Evolutionary conservation across 2,113 vertebrate genomes (phyloP).

Genomic region (Chascanopsetta lugubris): DNA sequence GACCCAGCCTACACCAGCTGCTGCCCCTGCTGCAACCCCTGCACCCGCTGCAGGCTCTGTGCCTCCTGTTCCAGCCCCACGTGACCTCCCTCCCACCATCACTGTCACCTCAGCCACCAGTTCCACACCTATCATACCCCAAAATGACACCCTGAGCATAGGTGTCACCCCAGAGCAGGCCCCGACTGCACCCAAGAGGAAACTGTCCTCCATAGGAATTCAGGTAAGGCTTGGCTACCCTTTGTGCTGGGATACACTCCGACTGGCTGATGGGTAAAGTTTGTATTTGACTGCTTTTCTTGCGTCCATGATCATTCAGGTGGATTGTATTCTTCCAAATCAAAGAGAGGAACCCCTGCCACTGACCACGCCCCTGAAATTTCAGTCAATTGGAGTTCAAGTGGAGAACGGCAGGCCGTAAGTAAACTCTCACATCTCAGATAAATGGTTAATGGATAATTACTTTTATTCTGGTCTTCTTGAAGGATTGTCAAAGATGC

Average conservation of each 20-base stretch:
- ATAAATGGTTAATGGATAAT: not conserved
- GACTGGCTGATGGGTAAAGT: not conserved
- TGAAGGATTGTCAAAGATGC: too few relatives aligned
- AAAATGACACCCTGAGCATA: conserved; percentile 84
- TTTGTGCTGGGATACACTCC: not conserved
- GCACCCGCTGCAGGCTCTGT: conserved; percentile 78
- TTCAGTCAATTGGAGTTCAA: conserved; percentile 99
- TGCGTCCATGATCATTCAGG: conserved; percentile 80
- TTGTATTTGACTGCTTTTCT: conserved; percentile 6
- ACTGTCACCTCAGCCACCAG: conserved; percentile 40
- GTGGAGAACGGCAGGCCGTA: conserved; percentile 99
- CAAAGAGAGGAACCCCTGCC: conserved; percentile 88
- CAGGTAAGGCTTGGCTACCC: conserved; percentile 83
- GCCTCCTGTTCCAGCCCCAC: conserved; percentile 79
- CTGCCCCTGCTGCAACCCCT: conserved; percentile 82
- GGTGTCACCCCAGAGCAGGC: conserved; percentile 83
- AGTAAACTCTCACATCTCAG: conserved; percentile 68
- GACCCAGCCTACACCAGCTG: conserved; percentile 83
- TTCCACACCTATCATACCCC: conserved; percentile 59
- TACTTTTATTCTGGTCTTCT: too few relatives aligned
- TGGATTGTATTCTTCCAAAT: conserved; percentile 94
- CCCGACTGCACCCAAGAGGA: conserved; percentile 88
- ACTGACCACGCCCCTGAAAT: conserved; percentile 84
- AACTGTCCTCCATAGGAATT: conserved; percentile 97
- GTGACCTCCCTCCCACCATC: conserved; percentile 77